Evolutionary conservation across 1,140 invertebrate species (phyloP), one percentile per base, ranked within the genome.

Genomic region (Lanistes nyassanus): DNA sequence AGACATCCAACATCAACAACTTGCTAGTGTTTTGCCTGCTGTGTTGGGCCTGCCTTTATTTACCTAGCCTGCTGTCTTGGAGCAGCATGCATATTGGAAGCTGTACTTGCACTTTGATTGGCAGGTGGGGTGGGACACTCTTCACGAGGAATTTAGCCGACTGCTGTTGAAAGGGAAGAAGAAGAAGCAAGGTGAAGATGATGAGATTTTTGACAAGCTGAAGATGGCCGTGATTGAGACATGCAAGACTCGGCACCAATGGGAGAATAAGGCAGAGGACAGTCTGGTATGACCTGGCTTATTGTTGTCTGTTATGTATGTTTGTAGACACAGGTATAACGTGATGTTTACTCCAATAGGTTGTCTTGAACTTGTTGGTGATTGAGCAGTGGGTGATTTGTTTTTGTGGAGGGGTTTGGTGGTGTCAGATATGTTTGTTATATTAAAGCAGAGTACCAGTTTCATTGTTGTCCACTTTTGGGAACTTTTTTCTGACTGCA

Each of bases 151-250:
- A 89, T 99, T 99, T 81, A 88, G 91, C 3, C 91, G 92, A 26
- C 93, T 99, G 47, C 92, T 97, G 87, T 92, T 93, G 60, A 92
- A 93, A 84, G 93, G 94, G 0, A 93, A 92, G 85, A 93, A 93
- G 0, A 92, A 92, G 84, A 82, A 91, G 67, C 91, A 92, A 74
- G 91, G 93, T 37, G 93, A 94, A 82, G 94, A 97, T 81, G 98
- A 99, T 84, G 92, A 94, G 70, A 93, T 99, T 66, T 98, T 98
- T 87, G 95, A 99, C 88, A 92, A 93, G 60, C 90, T 99, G 0
- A 99, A 99, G 89, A 88, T 91, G 19, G 93, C 94, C 3, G 97
- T 99, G 2, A 93, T 98, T 3, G 94, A 94, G 76, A 95, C 96
- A 84, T 94, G 95, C 1, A 93, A 96, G 82, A 89, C 91, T 19